These are phyloP conservation scores for Bugula neritina DNA, from an alignment of 2,888 invertebrate species.

Conservation along the genomic window DNA sequence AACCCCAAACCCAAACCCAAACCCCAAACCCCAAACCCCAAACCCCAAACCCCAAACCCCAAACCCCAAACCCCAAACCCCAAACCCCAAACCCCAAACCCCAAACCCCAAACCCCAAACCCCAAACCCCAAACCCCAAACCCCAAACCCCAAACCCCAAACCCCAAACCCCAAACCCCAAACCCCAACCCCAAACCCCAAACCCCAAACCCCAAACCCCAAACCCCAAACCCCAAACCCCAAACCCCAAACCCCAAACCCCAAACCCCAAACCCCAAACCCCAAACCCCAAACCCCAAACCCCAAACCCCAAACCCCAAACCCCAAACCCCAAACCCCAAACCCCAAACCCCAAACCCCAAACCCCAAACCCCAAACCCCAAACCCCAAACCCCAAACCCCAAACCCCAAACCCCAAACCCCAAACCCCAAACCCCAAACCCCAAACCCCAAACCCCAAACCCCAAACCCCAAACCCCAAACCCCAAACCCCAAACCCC, in stretches of 20 bases:
- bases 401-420: not conserved
- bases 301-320: not conserved
- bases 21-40: not conserved
- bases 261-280: not conserved
- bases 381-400: not conserved
- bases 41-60: not conserved
- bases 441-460: not conserved
- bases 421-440: not conserved
- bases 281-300: not conserved
- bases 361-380: not conserved
- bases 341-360: not conserved
- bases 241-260: not conserved
- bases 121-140: not conserved
- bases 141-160: not conserved
- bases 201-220: not conserved
- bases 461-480: not conserved
- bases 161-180: not conserved
- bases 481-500: not conserved
- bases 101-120: not conserved
- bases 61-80: not conserved
- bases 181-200: not conserved
- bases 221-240: not conserved
- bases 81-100: not conserved
- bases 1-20: not conserved
- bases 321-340: not conserved